A percentile compares a stretch with the other conserved stretches of the same genome.
Evolutionary conservation across 35 echinoderm and acorn worm species (phyloP).

Genomic region (Acanthaster planci): DNA sequence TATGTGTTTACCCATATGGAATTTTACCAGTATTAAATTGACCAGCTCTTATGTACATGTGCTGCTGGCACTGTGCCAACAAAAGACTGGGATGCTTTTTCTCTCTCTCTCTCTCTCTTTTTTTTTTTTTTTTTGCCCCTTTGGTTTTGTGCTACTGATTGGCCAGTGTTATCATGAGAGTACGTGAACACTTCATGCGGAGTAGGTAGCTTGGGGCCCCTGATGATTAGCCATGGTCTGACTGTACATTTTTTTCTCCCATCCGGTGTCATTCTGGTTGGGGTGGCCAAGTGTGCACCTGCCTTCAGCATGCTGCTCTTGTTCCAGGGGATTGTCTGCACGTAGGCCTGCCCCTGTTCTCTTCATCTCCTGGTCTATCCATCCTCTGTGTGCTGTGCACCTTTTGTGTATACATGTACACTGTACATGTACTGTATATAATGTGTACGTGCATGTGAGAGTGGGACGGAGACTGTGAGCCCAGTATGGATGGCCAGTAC

Average conservation of each 20-base stretch:
- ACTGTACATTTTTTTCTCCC: no score
- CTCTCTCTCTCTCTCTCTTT: no score
- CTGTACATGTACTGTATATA: no score
- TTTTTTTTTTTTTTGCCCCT: not conserved
- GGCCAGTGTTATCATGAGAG: conserved; percentile 21
- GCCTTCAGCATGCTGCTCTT: not conserved
- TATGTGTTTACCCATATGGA: no score
- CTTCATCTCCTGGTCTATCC: not conserved
- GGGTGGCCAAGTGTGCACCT: not conserved
- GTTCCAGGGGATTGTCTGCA: not conserved
- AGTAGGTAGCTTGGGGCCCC: no score
- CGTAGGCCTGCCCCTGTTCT: not conserved
- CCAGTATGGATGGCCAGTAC: not conserved
- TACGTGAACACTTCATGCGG: not conserved
- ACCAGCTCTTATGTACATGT: conserved; percentile 4
- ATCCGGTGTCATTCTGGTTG: no score
- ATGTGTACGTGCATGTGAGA: no score
- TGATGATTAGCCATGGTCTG: no score
- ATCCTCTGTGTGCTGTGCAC: not conserved
- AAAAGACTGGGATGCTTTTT: conserved; percentile 5
- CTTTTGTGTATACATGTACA: no score
- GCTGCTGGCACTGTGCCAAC: conserved; percentile 20
- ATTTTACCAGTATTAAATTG: not conserved
- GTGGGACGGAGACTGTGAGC: no score
- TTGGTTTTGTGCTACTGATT: no score